Conservation (phyloP, 1,140 invertebrate species). For the Neomicropteryx cornuta region DNA sequence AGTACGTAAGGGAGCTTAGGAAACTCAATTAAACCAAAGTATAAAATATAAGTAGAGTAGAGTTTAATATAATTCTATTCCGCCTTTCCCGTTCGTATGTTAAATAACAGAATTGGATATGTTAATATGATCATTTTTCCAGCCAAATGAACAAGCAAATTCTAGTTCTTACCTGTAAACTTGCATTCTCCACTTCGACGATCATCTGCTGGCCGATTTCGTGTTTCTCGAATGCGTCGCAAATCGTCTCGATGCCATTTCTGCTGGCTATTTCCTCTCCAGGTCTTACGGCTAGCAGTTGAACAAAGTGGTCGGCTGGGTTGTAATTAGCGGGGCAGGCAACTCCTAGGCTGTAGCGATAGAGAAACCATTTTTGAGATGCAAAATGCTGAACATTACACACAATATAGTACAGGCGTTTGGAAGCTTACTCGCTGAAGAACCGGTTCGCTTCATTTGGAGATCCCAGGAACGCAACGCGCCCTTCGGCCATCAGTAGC, state of each 20-base stretch:
- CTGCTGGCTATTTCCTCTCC: conserved; percentile 64
- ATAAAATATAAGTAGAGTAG: no score
- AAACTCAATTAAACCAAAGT: no score
- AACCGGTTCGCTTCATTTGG: conserved; percentile 67
- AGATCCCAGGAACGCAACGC: conserved; percentile 82
- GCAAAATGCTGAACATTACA: conserved; percentile 1
- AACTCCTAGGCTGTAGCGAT: conserved; percentile 49
- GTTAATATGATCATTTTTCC: no score
- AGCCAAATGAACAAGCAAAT: no score
- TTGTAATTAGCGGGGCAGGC: conserved; percentile 83
- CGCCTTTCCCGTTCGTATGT: neutral
- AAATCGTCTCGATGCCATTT: conserved; percentile 65
- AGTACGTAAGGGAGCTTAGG: no score
- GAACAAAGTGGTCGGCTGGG: conserved; percentile 92
- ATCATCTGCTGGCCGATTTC: conserved; percentile 47
- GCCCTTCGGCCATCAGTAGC: conserved; percentile 83
- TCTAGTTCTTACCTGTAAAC: conserved; percentile 22
- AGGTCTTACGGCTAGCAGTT: conserved; percentile 78
- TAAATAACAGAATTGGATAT: conserved; percentile 27
- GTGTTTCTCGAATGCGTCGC: conserved; percentile 57
- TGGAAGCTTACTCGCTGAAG: conserved; percentile 61
- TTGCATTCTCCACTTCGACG: conserved; percentile 37
- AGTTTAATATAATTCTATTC: conserved; percentile 1
- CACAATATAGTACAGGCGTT: neutral
- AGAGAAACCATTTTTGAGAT: conserved; percentile 9